phyloP scores from a whole-genome alignment of 2,113 vertebrate species.

The Bucco capensis region DNA sequence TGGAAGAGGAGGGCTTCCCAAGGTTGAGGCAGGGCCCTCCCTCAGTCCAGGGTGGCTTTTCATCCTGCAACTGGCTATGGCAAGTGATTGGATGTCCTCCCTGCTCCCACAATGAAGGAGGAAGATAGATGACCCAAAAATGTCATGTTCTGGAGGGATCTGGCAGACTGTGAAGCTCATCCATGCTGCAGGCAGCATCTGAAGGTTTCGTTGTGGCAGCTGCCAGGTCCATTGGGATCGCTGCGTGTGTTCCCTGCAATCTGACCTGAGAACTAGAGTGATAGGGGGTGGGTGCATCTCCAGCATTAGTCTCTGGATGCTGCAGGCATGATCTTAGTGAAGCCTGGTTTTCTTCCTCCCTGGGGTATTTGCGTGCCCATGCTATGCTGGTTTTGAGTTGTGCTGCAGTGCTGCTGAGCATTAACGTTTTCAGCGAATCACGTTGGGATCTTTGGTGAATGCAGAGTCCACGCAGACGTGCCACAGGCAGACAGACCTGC shows the following conservation, averaged over 20 bases:
- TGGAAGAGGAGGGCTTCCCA: not conserved
- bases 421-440: not conserved
- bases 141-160: not conserved
- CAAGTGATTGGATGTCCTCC: not conserved
- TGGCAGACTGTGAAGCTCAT: not conserved
- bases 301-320: not conserved
- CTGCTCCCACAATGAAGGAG: not conserved
- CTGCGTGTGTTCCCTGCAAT: not conserved
- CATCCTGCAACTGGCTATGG: not conserved
- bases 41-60: not conserved
- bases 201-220: not conserved
- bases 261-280: not conserved
- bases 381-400: not conserved
- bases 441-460: not conserved
- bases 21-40: not conserved
- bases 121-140: not conserved
- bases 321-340: not conserved
- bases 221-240: fast-evolving
- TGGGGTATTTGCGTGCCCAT: fast-evolving
- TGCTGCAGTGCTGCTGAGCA: not conserved
- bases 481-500: not conserved
- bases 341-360: fast-evolving
- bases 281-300: not conserved
- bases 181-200: not conserved
- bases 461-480: fast-evolving